These are phyloP conservation scores for Himalopsyche japonica DNA, from an alignment of 2,888 invertebrate genomes.

Conservation along the genomic window DNA sequence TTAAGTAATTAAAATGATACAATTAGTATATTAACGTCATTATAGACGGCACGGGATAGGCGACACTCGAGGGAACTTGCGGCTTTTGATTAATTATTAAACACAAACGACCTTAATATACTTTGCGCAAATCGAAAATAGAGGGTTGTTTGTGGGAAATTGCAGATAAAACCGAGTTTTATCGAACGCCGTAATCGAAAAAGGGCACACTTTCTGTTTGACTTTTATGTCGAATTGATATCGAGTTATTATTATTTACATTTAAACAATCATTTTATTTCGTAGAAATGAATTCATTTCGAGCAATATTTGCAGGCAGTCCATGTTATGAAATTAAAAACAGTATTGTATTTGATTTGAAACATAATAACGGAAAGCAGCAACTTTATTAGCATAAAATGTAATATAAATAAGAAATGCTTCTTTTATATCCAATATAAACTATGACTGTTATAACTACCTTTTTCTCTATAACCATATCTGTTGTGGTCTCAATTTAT, in stretches of 20 bases:
- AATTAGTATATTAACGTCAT: slow-evolving; percentile 26
- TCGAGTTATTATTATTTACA: not conserved
- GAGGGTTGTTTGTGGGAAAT: slow-evolving; percentile 15
- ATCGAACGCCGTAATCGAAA: not conserved
- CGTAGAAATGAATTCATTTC: not conserved
- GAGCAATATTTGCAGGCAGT: not conserved
- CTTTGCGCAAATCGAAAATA: slow-evolving; percentile 10
- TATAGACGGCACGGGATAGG: not conserved
- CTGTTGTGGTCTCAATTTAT: too few species aligned
- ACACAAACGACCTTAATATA: slow-evolving; percentile 4
- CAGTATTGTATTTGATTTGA: not conserved
- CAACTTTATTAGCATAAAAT: not conserved
- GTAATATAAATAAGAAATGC: not conserved
- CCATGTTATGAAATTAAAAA: not conserved
- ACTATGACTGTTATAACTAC: too few species aligned
- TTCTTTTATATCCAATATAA: too few species aligned
- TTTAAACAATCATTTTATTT: not conserved
- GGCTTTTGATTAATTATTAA: slow-evolving; percentile 31
- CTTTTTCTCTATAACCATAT: too few species aligned
- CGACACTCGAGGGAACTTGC: slow-evolving; percentile 1
- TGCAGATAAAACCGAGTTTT: not conserved
- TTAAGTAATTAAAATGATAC: slow-evolving; percentile 41
- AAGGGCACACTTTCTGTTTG: not conserved
- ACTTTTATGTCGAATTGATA: not conserved
- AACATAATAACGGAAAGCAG: not conserved